Evolutionary conservation across 1,140 invertebrate species (phyloP).

Genomic region (Megalopta genalis): DNA sequence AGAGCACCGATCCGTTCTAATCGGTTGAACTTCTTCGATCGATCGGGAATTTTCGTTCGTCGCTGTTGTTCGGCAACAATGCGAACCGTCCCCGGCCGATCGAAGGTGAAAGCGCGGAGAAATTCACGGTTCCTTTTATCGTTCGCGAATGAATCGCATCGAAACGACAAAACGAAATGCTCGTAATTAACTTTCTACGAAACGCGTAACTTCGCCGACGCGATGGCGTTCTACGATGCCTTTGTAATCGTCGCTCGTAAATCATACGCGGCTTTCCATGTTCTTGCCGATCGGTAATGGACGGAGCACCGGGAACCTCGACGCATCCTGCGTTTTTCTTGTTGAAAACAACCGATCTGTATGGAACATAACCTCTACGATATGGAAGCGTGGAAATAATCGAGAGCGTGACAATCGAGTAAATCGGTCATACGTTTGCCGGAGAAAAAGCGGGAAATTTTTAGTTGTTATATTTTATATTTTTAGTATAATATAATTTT

Average conservation of each 20-base stretch:
- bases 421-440: no score
- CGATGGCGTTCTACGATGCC: not conserved
- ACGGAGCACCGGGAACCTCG: no score
- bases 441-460: no score
- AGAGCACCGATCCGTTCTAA: constrained; percentile 12
- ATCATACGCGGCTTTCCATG: constrained; percentile 7
- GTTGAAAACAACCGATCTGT: no score
- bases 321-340: no score
- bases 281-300: not conserved
- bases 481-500: no score
- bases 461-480: no score
- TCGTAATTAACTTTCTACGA: not conserved
- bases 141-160: not conserved
- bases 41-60: not conserved
- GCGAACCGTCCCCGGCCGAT: not conserved
- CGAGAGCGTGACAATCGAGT: no score
- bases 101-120: constrained; percentile 18
- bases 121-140: constrained; percentile 19
- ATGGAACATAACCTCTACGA: no score
- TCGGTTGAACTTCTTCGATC: constrained; percentile 5
- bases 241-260: not conserved
- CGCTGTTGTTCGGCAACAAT: not conserved
- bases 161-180: not conserved
- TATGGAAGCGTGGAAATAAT: no score
- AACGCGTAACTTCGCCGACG: no score